A percentile compares a stretch with the other conserved stretches of the same genome.
phyloP scores from a whole-genome alignment of 2,113 vertebrate genomes.

The Tychaedon coryphoeus region DNA sequence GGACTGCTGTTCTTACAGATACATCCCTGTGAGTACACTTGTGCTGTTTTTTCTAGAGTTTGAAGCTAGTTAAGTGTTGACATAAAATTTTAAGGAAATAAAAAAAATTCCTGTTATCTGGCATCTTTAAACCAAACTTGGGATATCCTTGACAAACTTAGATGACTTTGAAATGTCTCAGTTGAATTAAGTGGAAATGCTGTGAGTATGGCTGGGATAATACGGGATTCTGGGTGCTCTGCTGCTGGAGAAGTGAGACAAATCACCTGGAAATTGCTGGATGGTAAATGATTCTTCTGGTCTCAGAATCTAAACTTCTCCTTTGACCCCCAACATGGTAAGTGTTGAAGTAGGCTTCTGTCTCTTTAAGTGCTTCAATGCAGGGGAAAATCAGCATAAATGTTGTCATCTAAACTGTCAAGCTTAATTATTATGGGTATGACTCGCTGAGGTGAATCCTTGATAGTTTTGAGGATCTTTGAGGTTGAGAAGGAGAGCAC shows the following conservation, averaged over 20 bases:
- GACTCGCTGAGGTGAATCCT: not conserved
- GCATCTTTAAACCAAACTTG: not conserved
- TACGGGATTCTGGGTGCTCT: not conserved
- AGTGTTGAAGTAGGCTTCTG: not conserved
- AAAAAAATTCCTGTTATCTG: not conserved
- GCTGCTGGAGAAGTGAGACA: not conserved
- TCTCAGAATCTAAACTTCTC: not conserved
- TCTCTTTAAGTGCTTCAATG: not conserved
- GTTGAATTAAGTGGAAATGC: not conserved
- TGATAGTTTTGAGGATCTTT: not conserved
- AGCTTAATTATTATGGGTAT: not conserved
- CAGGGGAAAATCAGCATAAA: not conserved
- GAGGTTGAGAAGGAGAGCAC: not conserved
- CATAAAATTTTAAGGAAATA: not conserved
- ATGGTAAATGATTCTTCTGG: not conserved
- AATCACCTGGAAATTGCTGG: not conserved
- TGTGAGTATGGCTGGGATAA: not conserved
- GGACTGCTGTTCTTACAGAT: not conserved
- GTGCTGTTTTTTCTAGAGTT: not conserved
- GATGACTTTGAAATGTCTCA: not conserved
- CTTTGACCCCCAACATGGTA: not conserved
- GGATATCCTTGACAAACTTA: not conserved
- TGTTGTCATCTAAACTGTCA: not conserved
- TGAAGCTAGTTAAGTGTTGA: not conserved
- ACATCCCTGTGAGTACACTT: not conserved